A percentile compares a stretch with the other conserved stretches of the same genome.
Evolutionary conservation across 1,140 invertebrate species (phyloP).

Genomic region (Trichogramma pretiosum): DNA sequence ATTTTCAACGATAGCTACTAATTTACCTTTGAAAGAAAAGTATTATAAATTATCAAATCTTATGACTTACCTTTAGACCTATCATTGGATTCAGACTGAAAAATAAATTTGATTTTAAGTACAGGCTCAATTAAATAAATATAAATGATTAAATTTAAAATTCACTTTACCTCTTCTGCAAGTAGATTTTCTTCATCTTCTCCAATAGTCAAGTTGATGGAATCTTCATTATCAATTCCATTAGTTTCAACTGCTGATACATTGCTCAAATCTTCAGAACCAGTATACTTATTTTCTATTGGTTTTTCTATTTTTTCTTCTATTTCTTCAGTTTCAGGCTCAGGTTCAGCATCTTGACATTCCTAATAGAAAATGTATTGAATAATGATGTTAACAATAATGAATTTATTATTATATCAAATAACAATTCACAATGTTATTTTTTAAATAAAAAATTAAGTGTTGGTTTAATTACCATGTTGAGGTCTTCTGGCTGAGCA

Average conservation of each 20-base stretch:
- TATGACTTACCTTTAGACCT: slow-evolving; percentile 39
- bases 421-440: background rate
- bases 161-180: slow-evolving; percentile 57
- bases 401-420: no score
- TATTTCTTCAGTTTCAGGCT: slow-evolving; percentile 22
- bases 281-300: slow-evolving; percentile 16
- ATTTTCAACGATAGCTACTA: no score
- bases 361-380: slow-evolving; percentile 1
- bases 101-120: slow-evolving; percentile 13
- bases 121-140: slow-evolving; percentile 7
- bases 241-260: slow-evolving; percentile 35
- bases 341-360: slow-evolving; percentile 21
- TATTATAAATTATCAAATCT: background rate
- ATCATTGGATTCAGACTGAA: slow-evolving; percentile 36
- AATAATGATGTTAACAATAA: no score
- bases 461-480: slow-evolving; percentile 7
- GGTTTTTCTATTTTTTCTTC: slow-evolving; percentile 1
- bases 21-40: no score
- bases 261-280: slow-evolving; percentile 15
- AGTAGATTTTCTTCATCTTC: slow-evolving; percentile 71
- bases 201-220: slow-evolving; percentile 69
- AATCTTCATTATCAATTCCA: slow-evolving; percentile 63
- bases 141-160: slow-evolving; percentile 11
- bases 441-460: background rate
- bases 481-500: slow-evolving; percentile 12